These are phyloP conservation scores for Myodes glareolus DNA, from an alignment of 2,113 vertebrate species.

Conservation along the genomic window DNA sequence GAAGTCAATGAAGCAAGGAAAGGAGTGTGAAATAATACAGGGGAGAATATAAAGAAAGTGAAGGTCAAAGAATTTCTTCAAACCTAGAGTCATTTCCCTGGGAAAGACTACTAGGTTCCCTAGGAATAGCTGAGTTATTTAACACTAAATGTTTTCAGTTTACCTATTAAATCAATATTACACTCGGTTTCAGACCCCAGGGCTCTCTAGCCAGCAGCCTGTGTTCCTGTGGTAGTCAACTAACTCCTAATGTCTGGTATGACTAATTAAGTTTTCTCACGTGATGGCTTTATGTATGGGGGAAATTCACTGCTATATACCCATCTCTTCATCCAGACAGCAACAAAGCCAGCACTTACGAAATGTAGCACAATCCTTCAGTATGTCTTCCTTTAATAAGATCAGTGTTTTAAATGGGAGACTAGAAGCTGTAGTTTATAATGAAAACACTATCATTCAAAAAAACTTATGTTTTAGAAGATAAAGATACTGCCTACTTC, in stretches of 20 bases:
- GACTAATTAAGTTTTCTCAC: slow-evolving; percentile 37
- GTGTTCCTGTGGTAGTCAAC: not conserved
- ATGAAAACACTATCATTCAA: not conserved
- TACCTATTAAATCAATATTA: slow-evolving; percentile 54
- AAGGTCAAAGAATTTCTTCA: slow-evolving; percentile 51
- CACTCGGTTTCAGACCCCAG: slow-evolving; percentile 9
- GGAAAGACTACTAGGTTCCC: not conserved
- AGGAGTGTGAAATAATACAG: not conserved
- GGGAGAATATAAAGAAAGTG: not conserved
- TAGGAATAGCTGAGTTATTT: slow-evolving; percentile 52
- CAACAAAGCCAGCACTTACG: not conserved
- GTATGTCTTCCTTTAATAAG: not conserved
- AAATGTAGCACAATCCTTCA: not conserved
- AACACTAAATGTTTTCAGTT: slow-evolving; percentile 33
- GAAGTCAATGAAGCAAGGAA: not conserved
- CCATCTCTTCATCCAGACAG: not conserved
- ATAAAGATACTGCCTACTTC: not conserved
- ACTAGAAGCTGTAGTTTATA: slow-evolving; percentile 6
- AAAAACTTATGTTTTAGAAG: not conserved
- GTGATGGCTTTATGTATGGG: slow-evolving; percentile 17
- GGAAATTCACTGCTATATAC: not conserved
- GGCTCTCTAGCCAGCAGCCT: not conserved
- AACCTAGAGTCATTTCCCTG: slow-evolving; percentile 1
- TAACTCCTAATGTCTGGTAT: not conserved
- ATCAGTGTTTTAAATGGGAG: not conserved